Conservation (phyloP, 53 echinoderm and acorn worm genomes). For the Holothuria scabra region DNA sequence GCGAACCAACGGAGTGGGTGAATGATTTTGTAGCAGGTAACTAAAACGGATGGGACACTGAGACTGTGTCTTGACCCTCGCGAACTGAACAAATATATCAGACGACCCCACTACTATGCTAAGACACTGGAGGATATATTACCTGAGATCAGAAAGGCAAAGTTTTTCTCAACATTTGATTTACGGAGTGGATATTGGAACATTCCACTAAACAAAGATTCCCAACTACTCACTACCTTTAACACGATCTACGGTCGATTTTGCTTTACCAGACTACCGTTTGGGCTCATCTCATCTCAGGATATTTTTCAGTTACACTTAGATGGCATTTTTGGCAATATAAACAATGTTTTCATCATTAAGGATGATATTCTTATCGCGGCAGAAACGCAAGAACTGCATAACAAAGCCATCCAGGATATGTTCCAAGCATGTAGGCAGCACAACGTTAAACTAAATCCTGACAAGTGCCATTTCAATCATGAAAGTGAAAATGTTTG, state of each 20-base stretch:
- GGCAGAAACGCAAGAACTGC: constrained; percentile 17
- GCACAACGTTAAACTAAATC: constrained; percentile 44
- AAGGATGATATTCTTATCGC: constrained; percentile 52
- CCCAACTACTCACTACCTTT: constrained; percentile 46
- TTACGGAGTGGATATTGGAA: constrained; percentile 47
- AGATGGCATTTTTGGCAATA: constrained; percentile 45
- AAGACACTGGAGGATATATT: constrained; percentile 50
- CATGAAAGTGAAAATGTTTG: constrained; percentile 41
- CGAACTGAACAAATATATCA: constrained; percentile 45
- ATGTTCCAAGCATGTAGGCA: constrained; percentile 36
- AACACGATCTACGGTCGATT: constrained; percentile 47
- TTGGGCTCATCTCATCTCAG: constrained; percentile 43
- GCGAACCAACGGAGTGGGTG: constrained; percentile 19
- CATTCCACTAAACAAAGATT: constrained; percentile 30
- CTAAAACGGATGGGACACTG: constrained; percentile 37
- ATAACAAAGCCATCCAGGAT: constrained; percentile 43
- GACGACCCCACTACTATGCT: constrained; percentile 40
- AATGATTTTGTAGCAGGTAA: constrained; percentile 18
- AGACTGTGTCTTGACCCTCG: constrained; percentile 49
- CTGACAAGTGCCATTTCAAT: constrained; percentile 46
- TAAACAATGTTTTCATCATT: constrained; percentile 30
- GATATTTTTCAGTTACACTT: constrained; percentile 42
- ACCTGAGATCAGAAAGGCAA: constrained; percentile 33
- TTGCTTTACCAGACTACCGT: constrained; percentile 40
- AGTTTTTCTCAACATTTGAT: constrained; percentile 44